phyloP scores from a whole-genome alignment of 2,113 vertebrate genomes.

The Alaudala cheleensis region DNA sequence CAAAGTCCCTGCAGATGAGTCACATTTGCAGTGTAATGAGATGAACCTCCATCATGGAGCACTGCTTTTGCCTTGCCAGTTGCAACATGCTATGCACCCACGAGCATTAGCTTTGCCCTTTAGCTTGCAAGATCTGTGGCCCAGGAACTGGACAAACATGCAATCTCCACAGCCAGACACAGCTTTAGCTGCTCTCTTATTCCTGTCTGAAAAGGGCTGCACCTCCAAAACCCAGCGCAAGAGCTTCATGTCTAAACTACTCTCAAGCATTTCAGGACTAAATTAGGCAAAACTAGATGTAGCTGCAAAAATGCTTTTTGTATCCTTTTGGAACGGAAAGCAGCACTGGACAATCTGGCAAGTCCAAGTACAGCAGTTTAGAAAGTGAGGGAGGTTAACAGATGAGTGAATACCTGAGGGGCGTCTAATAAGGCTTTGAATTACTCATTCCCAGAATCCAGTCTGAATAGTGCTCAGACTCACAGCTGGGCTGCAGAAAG shows the following conservation, averaged over 20 bases:
- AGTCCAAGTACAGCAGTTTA: neutral
- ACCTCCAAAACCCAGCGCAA: neutral
- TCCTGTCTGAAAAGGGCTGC: neutral
- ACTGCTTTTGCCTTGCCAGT: neutral
- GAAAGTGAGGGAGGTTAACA: neutral
- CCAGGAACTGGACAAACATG: neutral
- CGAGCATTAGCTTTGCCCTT: neutral
- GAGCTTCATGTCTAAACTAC: neutral
- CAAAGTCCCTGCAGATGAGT: neutral
- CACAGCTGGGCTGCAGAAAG: neutral
- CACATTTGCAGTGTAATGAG: neutral
- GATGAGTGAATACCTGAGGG: slow-evolving; percentile 1
- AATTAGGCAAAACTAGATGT: neutral
- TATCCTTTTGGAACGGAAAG: neutral
- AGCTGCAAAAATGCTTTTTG: neutral
- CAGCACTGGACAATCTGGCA: neutral
- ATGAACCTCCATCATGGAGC: neutral
- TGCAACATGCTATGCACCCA: neutral
- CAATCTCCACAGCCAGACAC: neutral
- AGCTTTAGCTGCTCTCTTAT: neutral
- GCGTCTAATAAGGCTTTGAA: slow-evolving; percentile 1
- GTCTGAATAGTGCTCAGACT: neutral
- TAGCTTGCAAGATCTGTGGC: neutral
- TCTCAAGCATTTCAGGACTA: neutral
- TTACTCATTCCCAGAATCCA: neutral